phyloP scores from a whole-genome alignment of 2,797 vertebrate genomes.

The Falco biarmicus region DNA sequence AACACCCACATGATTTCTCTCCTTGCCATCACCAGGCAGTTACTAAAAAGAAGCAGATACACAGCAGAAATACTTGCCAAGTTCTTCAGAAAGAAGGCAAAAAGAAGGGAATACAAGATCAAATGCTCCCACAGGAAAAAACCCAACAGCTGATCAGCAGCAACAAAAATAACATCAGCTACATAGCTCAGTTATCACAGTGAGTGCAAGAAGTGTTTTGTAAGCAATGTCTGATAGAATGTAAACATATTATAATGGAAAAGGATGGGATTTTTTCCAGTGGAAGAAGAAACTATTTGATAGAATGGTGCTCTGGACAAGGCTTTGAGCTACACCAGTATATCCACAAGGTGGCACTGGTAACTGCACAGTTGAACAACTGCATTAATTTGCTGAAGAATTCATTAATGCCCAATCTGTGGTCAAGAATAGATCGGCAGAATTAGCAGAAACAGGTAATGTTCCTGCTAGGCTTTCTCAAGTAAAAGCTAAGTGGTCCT shows the following conservation, averaged over 20 bases:
- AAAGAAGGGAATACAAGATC: background rate
- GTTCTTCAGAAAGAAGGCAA: background rate
- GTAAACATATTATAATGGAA: background rate
- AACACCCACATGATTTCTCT: background rate
- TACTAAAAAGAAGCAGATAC: background rate
- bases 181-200: background rate
- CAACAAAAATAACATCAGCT: background rate
- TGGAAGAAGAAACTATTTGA: background rate
- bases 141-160: background rate
- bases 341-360: constrained; percentile 68
- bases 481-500: background rate
- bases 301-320: background rate
- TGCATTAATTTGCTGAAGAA: background rate
- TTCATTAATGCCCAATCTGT: background rate
- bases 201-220: background rate
- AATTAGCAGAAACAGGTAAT: background rate
- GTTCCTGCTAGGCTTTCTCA: background rate
- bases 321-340: background rate
- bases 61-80: background rate
- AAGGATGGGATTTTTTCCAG: background rate
- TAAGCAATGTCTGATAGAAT: background rate
- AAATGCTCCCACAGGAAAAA: background rate
- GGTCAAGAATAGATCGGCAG: background rate
- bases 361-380: background rate
- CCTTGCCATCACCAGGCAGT: background rate